Conservation (phyloP, 2,888 invertebrate species). For the Drosophila quinaria region DNA sequence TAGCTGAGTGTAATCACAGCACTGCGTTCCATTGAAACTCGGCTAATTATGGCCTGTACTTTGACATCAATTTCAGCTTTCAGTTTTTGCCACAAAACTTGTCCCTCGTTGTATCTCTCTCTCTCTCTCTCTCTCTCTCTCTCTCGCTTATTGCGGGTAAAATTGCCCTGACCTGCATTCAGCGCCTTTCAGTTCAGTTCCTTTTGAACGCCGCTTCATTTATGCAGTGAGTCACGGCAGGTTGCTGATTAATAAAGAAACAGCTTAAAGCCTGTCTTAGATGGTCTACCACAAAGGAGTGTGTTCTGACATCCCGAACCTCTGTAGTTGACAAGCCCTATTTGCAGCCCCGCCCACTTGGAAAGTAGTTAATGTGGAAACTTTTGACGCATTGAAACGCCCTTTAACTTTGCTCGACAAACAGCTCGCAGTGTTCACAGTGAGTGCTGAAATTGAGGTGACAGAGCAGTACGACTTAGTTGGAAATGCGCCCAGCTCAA, state of each 20-base stretch:
- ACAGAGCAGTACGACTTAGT: conserved; percentile 16
- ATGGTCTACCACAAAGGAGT: conserved; percentile 10
- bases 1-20: conserved; percentile 14
- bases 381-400: conserved; percentile 50
- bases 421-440: conserved; percentile 5
- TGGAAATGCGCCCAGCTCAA: conserved; percentile 5
- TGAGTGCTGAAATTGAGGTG: conserved; percentile 1
- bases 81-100: conserved; percentile 13
- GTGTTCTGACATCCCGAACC: conserved; percentile 1
- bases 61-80: conserved; percentile 44
- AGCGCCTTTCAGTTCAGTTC: conserved; percentile 4
- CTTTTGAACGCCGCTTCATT: conserved; percentile 15
- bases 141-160: conserved; percentile 14
- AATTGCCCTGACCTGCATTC: conserved; percentile 50
- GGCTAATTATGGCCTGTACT: conserved; percentile 55
- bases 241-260: neutral
- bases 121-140: neutral
- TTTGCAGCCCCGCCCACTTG: conserved; percentile 12
- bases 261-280: neutral
- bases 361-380: conserved; percentile 43
- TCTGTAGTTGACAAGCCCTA: conserved; percentile 24
- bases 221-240: conserved; percentile 20
- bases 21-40: conserved; percentile 9
- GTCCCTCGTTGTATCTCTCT: conserved; percentile 1
- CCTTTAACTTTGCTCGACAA: conserved; percentile 38